Evolutionary conservation across 1,140 invertebrate genomes (phyloP), one percentile per base, ranked within the genome.

Genomic region (Drosophila guanche): DNA sequence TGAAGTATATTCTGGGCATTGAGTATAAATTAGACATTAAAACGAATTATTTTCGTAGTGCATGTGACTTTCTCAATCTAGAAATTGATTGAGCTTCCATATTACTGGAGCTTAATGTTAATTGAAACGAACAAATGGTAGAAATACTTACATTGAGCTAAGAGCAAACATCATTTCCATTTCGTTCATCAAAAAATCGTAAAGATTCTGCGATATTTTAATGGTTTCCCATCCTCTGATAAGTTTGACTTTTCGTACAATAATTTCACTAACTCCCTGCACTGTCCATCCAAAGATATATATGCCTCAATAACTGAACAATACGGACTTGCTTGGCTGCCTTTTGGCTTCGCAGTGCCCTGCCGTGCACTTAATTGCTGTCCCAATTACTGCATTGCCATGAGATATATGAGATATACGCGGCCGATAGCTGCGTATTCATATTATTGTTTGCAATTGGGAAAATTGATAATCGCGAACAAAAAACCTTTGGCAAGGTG

Each of bases 331-430:
- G 81, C 72, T 77, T 86, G 73, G 79, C 51, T 86, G 76, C 53
- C 12, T 45, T 12, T 37, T 10, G 4, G 33, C 33, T 4, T 37
- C 33, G 33, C 7, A 37, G 10, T 27, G 20, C 61, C 16, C 6
- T 43, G 12, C 22, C 41, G 81, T 86, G 81, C 81, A 78, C 46
- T 57, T 86, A 86, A 86, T 86, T 81, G 83, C 23, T 58, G 77
- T 68, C 58, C 68, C 70, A 83, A 84, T 84, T 74, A 77, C 57
- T 65, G 56, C 46, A 55, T 40, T 29, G 33, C 43, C 40, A 50
- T 58, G 43, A 68, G 71, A 80, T 80, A 66, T 56, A 61, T 58
- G 43, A 68, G 71, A 80, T 80, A 66, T 56, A 61, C 25, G 41
- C 50, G 58, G 16, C 57, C 59, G 71, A 85, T 86, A 85, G 54